phyloP scores from a whole-genome alignment of 2,888 invertebrate genomes.

The Cryptus viduatorius region DNA sequence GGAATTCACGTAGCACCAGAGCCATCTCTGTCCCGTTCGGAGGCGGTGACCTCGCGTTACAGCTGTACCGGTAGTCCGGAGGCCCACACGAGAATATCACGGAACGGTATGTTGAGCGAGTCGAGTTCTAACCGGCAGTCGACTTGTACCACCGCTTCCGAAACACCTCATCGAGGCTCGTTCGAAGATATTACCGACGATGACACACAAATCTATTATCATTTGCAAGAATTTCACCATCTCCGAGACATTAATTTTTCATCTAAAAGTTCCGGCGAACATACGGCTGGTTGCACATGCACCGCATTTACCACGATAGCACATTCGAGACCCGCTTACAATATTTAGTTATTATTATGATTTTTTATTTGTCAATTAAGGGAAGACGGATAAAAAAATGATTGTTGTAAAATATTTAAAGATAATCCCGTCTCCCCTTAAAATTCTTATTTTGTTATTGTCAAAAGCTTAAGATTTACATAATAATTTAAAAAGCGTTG shows the following conservation, averaged over 20 bases:
- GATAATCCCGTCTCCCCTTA: neutral
- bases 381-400: neutral
- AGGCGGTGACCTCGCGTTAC: slow-evolving; percentile 91
- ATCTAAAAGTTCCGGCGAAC: neutral
- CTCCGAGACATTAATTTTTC: slow-evolving; percentile 11
- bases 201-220: slow-evolving; percentile 11
- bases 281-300: neutral
- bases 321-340: neutral
- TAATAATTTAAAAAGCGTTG: neutral
- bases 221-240: slow-evolving; percentile 29
- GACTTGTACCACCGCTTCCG: slow-evolving; percentile 75
- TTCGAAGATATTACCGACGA: slow-evolving; percentile 53
- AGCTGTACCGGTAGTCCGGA: slow-evolving; percentile 93
- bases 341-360: neutral
- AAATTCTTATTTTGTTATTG: neutral
- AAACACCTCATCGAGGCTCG: slow-evolving; percentile 75
- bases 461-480: neutral
- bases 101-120: slow-evolving; percentile 88
- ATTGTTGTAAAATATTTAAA: no score
- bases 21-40: slow-evolving; percentile 89
- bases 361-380: neutral
- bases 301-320: slow-evolving; percentile 19
- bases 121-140: slow-evolving; percentile 75
- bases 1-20: slow-evolving; percentile 90
- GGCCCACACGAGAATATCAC: slow-evolving; percentile 88